Evolutionary conservation across 2,797 vertebrate genomes (phyloP), one percentile per base, ranked within the genome.

Genomic region (Helicolenus hilgendorfi): DNA sequence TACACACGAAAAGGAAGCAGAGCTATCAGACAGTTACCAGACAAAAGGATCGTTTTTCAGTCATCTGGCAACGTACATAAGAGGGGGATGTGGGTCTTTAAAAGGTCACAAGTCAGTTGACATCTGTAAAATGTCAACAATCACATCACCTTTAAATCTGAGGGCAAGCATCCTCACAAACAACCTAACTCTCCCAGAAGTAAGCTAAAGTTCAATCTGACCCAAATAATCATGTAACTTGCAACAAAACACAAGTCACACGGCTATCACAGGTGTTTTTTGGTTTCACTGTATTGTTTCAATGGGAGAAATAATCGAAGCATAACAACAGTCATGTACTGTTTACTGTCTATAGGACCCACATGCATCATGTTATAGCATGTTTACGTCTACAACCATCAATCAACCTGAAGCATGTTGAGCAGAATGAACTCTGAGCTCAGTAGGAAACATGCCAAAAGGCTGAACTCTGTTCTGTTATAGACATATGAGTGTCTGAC

Each of bases 31-130:
- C 45, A 65, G 65, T 38, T 70, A 27, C 38, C 67, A 82, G 59
- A 67, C 82, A 62, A 53, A 49, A 81, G 9, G 63, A 36, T 49
- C 15, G 33, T 72, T 55, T 56, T 36, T 49, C 62, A 38, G n/a
- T 64, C 14, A 27, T 60, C 5, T 77, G 70, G 45, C 1, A 5
- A 70, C 22, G 75, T n/a, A 70, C 26, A 4, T 8, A 27, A 22
- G 58, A 60, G 38, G 58, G 63, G 60, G 77, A 79, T 45, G 85
- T 75, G 33, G 24, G 11, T 35, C 53, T 92, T 27, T 82, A 8
- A 96, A 97, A 97, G 94, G 95, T 96, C 94, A 95, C 72, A 76
- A 75, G 59, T 90, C 71, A 88, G 73, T 85, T 92, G 55, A 81
- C 15, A 38, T 33, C 24, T 77, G 33, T 73, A 38, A 93, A 94